Base-by-base conservation (phyloP, 1,140 invertebrate species). In the Hycleus phaleratus region DNA sequence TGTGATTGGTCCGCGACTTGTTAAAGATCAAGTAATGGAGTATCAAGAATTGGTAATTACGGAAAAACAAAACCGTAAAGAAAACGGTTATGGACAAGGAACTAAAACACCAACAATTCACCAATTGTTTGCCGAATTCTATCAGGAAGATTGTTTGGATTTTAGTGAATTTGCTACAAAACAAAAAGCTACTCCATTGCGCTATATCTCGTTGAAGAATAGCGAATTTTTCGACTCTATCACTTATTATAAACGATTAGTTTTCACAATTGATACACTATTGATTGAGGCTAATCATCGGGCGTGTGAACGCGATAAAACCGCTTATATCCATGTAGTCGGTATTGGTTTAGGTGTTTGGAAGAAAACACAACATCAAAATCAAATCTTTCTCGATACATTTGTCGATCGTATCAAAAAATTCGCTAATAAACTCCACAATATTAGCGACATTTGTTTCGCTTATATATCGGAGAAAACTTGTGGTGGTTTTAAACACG, bases 281-380 rank as follows among this genome's bases (percentile, higher is more conserved):
- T 53, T 73, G 12, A 43, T 71, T 5, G 71, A 73, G 58, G 68
- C 71, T 1, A 68, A 69, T 42, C 47, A 65, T 25, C 70, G 73
- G 58, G 71, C 67, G 2, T 51, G 59, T 7, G 45, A 57, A 39
- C 60, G 49, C 24, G 60, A 57, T 26, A 74, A 56, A 46, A 61
- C 54, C 25, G 70, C 66, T 1, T 72, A 67, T 57, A 56, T 74
- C 25, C 67, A 74, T 61, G 59, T 77, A 46, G 71, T 77, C 46
- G 77, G 77, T 9, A 72, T 73, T 52, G 78, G 78, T 61, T 63
- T 80, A 10, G 77, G 78, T 3, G 78, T 79, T 6, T 79, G 78
- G 78, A 76, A 67, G 60, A 70, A 72, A 56, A 75, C 74, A 0
- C 45, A 49, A 3, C 77, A 79, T 57, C 77, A 80, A 65, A 54